These are phyloP conservation scores for Danio albolineatus DNA, from an alignment of 2,797 vertebrate genomes.

Conservation along the genomic window DNA sequence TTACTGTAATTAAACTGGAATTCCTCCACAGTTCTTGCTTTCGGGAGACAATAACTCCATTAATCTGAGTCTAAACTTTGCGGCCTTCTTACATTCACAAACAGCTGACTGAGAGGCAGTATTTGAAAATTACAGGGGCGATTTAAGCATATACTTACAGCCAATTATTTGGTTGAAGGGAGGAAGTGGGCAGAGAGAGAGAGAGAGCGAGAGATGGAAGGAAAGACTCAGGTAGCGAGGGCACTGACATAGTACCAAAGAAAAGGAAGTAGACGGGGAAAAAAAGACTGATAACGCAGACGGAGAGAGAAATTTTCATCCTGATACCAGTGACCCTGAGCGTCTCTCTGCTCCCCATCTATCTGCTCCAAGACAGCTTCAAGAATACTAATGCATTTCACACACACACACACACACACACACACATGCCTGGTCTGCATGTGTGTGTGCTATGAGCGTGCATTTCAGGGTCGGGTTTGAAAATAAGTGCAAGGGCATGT, in stretches of 20 bases:
- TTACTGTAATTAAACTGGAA: too few species aligned
- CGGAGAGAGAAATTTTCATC: conserved; percentile 58
- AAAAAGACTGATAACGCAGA: conserved; percentile 19
- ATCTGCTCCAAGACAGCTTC: conserved; percentile 26
- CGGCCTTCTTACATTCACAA: too few species aligned
- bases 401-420: background rate
- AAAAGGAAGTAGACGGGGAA: background rate
- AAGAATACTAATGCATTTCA: conserved; percentile 44
- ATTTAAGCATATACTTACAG: background rate
- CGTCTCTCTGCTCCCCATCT: conserved; percentile 27
- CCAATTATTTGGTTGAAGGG: background rate
- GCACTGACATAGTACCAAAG: background rate
- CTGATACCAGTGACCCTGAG: conserved; percentile 53
- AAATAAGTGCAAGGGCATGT: conserved; percentile 21
- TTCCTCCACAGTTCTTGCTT: too few species aligned
- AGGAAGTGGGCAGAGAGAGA: background rate
- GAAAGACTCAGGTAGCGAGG: conserved; percentile 2
- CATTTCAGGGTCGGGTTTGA: conserved; percentile 29
- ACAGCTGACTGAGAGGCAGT: too few species aligned
- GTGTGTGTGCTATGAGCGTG: background rate
- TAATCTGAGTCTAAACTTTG: too few species aligned
- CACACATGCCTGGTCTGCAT: background rate
- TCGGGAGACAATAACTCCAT: too few species aligned
- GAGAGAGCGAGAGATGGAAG: conserved; percentile 6
- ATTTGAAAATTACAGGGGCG: too few species aligned